Evolutionary conservation across 2,888 invertebrate genomes (phyloP).

Genomic region (Eretmocerus hayati): DNA sequence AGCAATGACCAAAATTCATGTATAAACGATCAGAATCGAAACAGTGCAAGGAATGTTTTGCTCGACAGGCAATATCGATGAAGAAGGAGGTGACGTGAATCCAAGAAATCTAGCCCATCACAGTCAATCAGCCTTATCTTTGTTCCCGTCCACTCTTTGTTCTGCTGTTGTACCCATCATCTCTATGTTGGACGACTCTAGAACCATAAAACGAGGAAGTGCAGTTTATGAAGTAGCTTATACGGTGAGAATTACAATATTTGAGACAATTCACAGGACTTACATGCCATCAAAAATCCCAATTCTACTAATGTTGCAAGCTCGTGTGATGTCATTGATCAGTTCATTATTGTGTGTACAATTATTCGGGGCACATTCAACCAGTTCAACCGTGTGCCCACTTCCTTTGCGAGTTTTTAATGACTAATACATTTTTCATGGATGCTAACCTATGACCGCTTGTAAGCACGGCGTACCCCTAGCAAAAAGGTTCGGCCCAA

Average conservation of each 20-base stretch:
- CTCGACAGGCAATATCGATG: conserved; percentile 41
- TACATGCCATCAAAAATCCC: not conserved
- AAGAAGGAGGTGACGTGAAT: conserved; percentile 56
- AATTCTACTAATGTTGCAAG: too few species aligned
- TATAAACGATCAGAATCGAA: too few species aligned
- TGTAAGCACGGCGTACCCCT: too few species aligned
- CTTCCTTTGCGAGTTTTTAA: too few species aligned
- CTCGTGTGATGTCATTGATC: too few species aligned
- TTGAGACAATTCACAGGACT: not conserved
- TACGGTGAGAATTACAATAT: conserved; percentile 55
- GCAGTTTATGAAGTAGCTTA: conserved; percentile 97
- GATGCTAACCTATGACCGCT: too few species aligned
- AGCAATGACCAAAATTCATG: not conserved
- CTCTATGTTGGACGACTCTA: conserved; percentile 89
- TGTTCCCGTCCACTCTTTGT: conserved; percentile 95
- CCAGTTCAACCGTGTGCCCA: too few species aligned
- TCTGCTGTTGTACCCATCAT: conserved; percentile 94
- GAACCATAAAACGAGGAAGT: conserved; percentile 87
- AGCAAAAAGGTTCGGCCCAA: too few species aligned
- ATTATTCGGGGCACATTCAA: too few species aligned
- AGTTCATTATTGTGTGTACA: too few species aligned
- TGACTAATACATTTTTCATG: too few species aligned
- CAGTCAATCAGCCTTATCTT: conserved; percentile 83
- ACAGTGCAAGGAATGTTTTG: too few species aligned
- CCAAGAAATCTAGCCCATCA: conserved; percentile 70